Evolutionary conservation across 2,888 invertebrate species (phyloP), one percentile per base, ranked within the genome.

Genomic region (Clistopyga incitator): DNA sequence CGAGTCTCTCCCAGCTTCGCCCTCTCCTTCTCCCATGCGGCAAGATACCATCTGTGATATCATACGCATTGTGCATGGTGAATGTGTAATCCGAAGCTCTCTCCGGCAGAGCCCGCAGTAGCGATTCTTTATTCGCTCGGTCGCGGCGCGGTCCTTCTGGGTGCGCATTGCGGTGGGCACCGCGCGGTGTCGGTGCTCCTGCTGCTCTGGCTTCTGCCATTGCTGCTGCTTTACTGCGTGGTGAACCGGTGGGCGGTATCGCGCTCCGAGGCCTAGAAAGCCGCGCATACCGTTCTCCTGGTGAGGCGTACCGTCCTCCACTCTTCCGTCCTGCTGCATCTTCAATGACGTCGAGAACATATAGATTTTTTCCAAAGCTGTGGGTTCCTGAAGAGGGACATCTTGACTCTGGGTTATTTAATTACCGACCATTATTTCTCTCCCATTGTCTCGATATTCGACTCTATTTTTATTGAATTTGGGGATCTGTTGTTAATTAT

Each of bases 81-180:
- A 86, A 86, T 84, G 86, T 86, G 86, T 86, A 86, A 86, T 86
- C 84, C 86, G 86, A 86, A 81, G 84, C 84, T 76, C 74, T 25
- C 38, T 64, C 84, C 78, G 34, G 15, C 11, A 18, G 18, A 29
- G 61, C 78, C 78, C 83, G 79, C 85, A 78, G 82, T 81, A 78
- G 79, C 83, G 71, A 80, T 85, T 86, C 79, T 83, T 84, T 81
- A 65, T 61, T 76, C 81, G 23, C 70, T 81, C 54, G 68, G 75
- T 74, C 82, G 84, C 77, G 10, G 38, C 56, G 64, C 77, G 77
- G 71, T 80, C 84, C 79, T 75, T 67, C 78, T 74, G 75, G 75
- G 81, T 83, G 70, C 64, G 54, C 77, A 78, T 78, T 76, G 79
- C 82, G 42, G 65, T 56, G 77, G 78, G 71, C 54, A 79, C 71